Evolutionary conservation across 2,888 invertebrate species (phyloP).

Genomic region (Cryptocephalus moraei): DNA sequence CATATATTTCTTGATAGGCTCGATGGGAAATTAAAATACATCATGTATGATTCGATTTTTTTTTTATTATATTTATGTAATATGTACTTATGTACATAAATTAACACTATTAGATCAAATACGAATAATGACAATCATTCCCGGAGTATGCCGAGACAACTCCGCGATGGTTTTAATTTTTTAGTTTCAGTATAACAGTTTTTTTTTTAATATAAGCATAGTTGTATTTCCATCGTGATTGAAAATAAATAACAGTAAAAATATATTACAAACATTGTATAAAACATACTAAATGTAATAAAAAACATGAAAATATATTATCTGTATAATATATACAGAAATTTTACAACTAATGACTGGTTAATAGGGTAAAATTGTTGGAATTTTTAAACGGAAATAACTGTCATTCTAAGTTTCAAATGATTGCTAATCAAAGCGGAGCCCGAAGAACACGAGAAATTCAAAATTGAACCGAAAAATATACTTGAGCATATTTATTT

Average conservation of each 20-base stretch:
- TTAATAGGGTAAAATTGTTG: slow-evolving; percentile 14
- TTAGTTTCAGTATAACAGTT: slow-evolving; percentile 30
- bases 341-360: slow-evolving; percentile 31
- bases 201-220: slow-evolving; percentile 20
- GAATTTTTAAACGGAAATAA: slow-evolving; percentile 24
- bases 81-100: slow-evolving; percentile 40
- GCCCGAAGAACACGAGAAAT: not conserved
- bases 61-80: slow-evolving; percentile 35
- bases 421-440: slow-evolving; percentile 20
- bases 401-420: slow-evolving; percentile 27
- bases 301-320: slow-evolving; percentile 30
- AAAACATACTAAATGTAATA: slow-evolving; percentile 36
- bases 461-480: too few relatives aligned
- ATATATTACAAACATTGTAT: slow-evolving; percentile 36
- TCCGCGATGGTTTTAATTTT: slow-evolving; percentile 21
- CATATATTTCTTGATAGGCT: too few relatives aligned
- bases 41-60: too few relatives aligned
- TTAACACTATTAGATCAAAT: slow-evolving; percentile 39
- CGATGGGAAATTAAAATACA: too few relatives aligned
- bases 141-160: slow-evolving; percentile 29
- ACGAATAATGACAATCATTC: slow-evolving; percentile 39
- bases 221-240: slow-evolving; percentile 27
- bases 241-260: slow-evolving; percentile 37
- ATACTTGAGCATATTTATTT: too few relatives aligned
- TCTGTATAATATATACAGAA: slow-evolving; percentile 37